phyloP scores from a whole-genome alignment of 2,888 invertebrate genomes.

The Chalcosyrphus nemorum region DNA sequence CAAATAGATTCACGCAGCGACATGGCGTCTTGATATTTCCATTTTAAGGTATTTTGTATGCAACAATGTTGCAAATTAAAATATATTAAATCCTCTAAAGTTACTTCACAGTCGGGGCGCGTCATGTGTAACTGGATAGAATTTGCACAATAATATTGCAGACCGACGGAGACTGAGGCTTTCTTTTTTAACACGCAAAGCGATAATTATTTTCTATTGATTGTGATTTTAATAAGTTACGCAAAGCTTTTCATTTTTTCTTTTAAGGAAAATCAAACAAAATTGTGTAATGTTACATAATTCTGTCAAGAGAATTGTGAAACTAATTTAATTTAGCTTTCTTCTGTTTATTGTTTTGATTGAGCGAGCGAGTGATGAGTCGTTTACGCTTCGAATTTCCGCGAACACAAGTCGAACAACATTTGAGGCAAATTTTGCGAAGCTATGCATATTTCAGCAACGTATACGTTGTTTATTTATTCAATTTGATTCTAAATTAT shows the following conservation, averaged over 20 bases:
- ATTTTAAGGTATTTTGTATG: not conserved
- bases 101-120: not conserved
- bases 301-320: conserved; percentile 19
- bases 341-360: conserved; percentile 11
- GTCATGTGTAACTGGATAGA: not conserved
- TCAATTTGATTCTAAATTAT: not conserved
- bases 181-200: conserved; percentile 56
- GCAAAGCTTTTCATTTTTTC: not conserved
- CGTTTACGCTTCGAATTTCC: conserved; percentile 9
- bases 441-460: not conserved
- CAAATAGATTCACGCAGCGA: conserved; percentile 5
- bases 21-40: not conserved
- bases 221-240: conserved; percentile 15
- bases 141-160: conserved; percentile 7
- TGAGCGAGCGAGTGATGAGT: not conserved
- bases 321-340: conserved; percentile 27
- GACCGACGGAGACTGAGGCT: not conserved
- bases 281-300: conserved; percentile 16
- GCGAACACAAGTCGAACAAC: not conserved
- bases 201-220: conserved; percentile 36
- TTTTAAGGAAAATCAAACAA: not conserved
- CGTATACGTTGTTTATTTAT: not conserved
- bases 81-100: not conserved
- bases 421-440: not conserved
- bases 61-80: conserved; percentile 27